phyloP scores from a whole-genome alignment of 1,140 invertebrate species.

The Plodia interpunctella region DNA sequence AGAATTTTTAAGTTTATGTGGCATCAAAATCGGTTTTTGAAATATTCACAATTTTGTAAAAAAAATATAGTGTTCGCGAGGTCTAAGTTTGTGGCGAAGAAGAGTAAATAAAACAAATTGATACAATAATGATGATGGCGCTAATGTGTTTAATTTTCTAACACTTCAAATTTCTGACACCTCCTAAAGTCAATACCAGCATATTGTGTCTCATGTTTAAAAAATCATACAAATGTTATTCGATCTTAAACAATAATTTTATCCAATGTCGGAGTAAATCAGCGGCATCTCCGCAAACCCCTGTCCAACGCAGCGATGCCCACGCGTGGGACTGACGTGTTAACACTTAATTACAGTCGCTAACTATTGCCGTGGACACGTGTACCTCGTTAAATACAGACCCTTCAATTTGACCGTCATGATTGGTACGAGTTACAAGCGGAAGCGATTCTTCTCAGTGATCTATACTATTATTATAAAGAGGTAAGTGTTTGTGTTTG shows the following conservation, averaged over 20 bases:
- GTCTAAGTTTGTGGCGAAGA: too few relatives aligned
- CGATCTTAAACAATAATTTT: neutral
- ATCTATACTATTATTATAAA: neutral
- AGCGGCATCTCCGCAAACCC: neutral
- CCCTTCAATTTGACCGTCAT: constrained; percentile 28
- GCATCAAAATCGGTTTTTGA: too few relatives aligned
- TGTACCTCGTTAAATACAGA: constrained; percentile 46
- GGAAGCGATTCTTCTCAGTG: constrained; percentile 18
- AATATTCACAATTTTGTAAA: too few relatives aligned
- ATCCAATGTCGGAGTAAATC: neutral
- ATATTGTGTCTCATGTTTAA: too few relatives aligned
- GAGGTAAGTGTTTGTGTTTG: too few relatives aligned
- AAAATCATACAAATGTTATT: neutral
- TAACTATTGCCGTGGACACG: constrained; percentile 37
- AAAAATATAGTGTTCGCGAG: too few relatives aligned
- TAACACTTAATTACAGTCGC: constrained; percentile 25
- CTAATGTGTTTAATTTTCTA: too few relatives aligned
- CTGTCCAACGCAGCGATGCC: neutral
- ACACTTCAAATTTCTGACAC: too few relatives aligned
- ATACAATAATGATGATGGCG: too few relatives aligned
- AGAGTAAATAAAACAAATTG: too few relatives aligned
- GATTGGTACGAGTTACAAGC: constrained; percentile 14
- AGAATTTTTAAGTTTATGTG: too few relatives aligned
- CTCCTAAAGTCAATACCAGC: too few relatives aligned
- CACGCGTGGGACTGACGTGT: constrained; percentile 35